Evolutionary conservation across 2,888 invertebrate genomes (phyloP).

Genomic region (Oligia fasciuncula): DNA sequence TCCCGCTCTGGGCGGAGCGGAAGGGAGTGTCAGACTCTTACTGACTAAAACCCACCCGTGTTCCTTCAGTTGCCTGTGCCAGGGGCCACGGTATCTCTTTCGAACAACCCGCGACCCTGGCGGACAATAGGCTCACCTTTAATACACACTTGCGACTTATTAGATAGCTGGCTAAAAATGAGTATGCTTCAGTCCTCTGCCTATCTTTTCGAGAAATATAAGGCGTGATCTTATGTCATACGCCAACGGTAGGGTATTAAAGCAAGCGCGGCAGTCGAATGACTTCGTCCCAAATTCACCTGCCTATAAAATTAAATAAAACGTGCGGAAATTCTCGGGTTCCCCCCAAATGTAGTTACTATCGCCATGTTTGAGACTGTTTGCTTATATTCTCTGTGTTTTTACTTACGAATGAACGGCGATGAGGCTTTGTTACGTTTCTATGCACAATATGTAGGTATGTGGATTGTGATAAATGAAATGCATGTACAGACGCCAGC

Average conservation of each 20-base stretch:
- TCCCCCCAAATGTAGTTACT: conserved; percentile 65
- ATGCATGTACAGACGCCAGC: background rate
- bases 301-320: conserved; percentile 73
- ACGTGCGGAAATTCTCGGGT: conserved; percentile 76
- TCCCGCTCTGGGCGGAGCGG: too few species aligned
- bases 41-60: too few species aligned
- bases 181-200: background rate
- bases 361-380: conserved; percentile 48
- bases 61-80: too few species aligned
- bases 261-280: conserved; percentile 23
- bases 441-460: background rate
- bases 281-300: conserved; percentile 57
- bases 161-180: too few species aligned
- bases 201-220: background rate
- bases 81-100: too few species aligned
- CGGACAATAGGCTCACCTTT: too few species aligned
- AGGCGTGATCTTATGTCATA: conserved; percentile 4
- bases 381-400: conserved; percentile 53
- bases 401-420: conserved; percentile 28
- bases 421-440: background rate
- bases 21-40: too few species aligned
- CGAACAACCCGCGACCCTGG: too few species aligned
- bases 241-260: conserved; percentile 27
- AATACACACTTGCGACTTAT: background rate
- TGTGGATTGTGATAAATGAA: background rate